Evolutionary conservation across 2,888 invertebrate species (phyloP).

Genomic region (Caenorhabditis japonica): DNA sequence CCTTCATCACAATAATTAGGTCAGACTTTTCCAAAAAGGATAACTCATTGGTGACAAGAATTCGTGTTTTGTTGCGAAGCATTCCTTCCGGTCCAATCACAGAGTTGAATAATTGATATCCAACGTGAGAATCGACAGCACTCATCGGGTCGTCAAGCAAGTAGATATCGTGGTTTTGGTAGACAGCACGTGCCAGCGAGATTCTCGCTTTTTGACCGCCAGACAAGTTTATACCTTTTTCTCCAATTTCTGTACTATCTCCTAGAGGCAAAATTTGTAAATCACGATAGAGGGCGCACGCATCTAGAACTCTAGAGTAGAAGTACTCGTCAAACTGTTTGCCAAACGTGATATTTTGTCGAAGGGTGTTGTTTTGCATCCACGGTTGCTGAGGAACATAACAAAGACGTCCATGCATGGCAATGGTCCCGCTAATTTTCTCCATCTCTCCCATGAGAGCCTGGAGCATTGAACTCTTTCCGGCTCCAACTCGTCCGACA

Average conservation of each 20-base stretch:
- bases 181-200: conserved; percentile 91
- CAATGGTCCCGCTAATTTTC: conserved; percentile 66
- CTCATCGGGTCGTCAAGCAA: conserved; percentile 94
- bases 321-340: conserved; percentile 73
- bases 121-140: conserved; percentile 96
- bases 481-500: conserved; percentile 76
- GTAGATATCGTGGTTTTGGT: conserved; percentile 90
- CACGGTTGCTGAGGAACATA: conserved; percentile 96
- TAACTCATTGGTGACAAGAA: conserved; percentile 95
- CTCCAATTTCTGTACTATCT: conserved; percentile 76
- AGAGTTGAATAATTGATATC: conserved; percentile 84
- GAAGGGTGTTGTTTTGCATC: conserved; percentile 96
- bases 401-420: conserved; percentile 81
- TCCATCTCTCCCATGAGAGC: conserved; percentile 83
- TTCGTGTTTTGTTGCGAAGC: conserved; percentile 83
- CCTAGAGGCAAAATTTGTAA: conserved; percentile 69
- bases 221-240: conserved; percentile 76
- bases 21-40: conserved; percentile 92
- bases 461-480: conserved; percentile 82
- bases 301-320: conserved; percentile 73
- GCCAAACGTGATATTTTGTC: conserved; percentile 90
- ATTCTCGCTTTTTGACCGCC: conserved; percentile 82
- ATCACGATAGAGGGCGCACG: conserved; percentile 72
- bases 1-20: conserved; percentile 89
- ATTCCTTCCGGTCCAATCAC: conserved; percentile 76